Percentiles rank a stretch among this genome's conserved stretches.
These are phyloP conservation scores for Neodiprion pinetum DNA, from an alignment of 1,140 invertebrate genomes.

Conservation along the genomic window DNA sequence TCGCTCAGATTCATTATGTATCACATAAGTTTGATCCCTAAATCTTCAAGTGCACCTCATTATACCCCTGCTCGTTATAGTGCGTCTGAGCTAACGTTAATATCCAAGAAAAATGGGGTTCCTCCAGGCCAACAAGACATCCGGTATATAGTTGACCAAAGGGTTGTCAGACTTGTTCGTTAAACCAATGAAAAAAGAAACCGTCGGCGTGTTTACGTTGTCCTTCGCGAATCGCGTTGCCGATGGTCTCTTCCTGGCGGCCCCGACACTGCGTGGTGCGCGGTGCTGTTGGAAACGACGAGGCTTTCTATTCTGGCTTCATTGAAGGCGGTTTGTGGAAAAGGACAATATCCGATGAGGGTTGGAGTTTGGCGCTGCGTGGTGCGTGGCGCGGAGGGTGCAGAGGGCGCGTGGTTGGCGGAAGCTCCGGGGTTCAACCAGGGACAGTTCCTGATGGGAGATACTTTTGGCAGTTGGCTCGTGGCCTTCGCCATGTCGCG, in stretches of 20 bases:
- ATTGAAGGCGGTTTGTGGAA: background rate
- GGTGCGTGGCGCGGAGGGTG: too few species aligned
- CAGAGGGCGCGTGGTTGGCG: too few species aligned
- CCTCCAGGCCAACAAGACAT: too few species aligned
- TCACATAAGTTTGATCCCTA: too few species aligned
- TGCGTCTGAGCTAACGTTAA: too few species aligned
- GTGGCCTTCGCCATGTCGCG: background rate
- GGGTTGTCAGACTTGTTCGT: too few species aligned
- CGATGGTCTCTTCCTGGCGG: background rate
- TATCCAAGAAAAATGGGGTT: too few species aligned
- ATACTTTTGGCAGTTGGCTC: background rate
- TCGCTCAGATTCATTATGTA: too few species aligned
- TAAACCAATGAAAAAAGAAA: too few species aligned
- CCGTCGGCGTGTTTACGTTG: background rate
- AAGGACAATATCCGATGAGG: background rate
- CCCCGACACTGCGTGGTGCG: background rate
- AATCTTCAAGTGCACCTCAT: too few species aligned
- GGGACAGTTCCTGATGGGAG: background rate
- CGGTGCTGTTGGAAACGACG: background rate
- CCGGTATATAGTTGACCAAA: too few species aligned
- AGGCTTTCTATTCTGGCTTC: background rate
- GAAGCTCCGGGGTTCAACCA: background rate
- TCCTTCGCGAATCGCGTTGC: background rate
- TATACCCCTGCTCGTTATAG: too few species aligned
- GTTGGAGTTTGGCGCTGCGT: background rate